Evolutionary conservation across 2,888 invertebrate species (phyloP), one percentile per base, ranked within the genome.

Genomic region (Epiblema foenella): DNA sequence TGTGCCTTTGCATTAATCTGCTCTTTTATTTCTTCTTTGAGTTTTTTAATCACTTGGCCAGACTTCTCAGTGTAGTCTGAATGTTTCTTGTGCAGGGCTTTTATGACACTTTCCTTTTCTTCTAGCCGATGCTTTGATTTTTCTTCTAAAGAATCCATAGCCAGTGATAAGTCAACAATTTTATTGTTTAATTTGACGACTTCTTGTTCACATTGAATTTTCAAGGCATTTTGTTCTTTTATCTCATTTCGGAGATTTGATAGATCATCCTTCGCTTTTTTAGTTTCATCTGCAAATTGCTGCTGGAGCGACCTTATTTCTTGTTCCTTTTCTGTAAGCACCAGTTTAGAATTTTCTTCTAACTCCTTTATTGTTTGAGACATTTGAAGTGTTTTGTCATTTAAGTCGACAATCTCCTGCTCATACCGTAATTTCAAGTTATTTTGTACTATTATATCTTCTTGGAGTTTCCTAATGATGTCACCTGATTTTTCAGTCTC

Each of bases 351-450:
- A 73, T 82, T 83, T 65, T 88, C 85, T 66, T 77, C 81, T 58
- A 83, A 86, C 33, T 87, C 85, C 76, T 82, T 87, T 10, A 91
- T 74, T 62, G 83, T 86, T 74, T 87, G 89, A 74, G 89, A 89
- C 29, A 92, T 74, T 80, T 90, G 88, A 79, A 86, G 88, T 2
- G 91, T 83, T 75, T 88, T 85, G 75, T 88, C 89, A 67, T 88
- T 89, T 4, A 92, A 78, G 83, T 11, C 87, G 1, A n/a, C n/a
- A 12, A 60, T 49, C 3, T 63, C 20, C 37, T 52, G 51, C 12
- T 52, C 63, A 4, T 37, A 83, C 77, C 72, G 78, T 78, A 9
- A 9, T 52, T 52, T 39, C 37, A 52, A 37, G 15, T 20, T 37
- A 37, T 33, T 63, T 63, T 63, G 52, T 37, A 51, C 10, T 70